phyloP scores from a whole-genome alignment of 2,113 vertebrate species.

The Campylomormyrus numenius region DNA sequence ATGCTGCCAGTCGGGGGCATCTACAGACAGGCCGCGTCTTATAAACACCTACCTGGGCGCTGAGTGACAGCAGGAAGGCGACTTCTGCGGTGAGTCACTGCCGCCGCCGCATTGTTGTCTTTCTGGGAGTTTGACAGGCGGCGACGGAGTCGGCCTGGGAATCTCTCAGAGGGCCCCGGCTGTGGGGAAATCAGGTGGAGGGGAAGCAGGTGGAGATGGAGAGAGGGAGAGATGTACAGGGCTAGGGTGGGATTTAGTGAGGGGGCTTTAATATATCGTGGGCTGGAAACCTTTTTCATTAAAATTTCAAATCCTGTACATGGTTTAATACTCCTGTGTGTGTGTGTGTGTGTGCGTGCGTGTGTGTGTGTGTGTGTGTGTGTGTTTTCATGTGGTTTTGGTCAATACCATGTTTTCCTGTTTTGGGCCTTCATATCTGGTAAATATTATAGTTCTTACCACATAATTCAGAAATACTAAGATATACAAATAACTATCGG shows the following conservation, averaged over 20 bases:
- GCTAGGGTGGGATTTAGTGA: neutral
- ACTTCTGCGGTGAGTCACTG: slow-evolving; percentile 44
- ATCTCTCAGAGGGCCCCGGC: slow-evolving; percentile 21
- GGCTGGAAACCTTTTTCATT: slow-evolving; percentile 5
- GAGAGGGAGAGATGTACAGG: neutral
- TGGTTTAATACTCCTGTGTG: neutral
- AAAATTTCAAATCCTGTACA: neutral
- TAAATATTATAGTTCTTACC: too few relatives aligned
- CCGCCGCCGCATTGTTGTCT: slow-evolving; percentile 32
- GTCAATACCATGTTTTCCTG: too few relatives aligned
- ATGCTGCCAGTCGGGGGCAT: slow-evolving; percentile 47
- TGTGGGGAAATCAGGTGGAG: neutral
- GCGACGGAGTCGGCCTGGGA: slow-evolving; percentile 33
- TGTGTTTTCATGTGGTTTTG: too few relatives aligned
- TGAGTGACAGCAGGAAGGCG: slow-evolving; percentile 34
- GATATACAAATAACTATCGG: too few relatives aligned
- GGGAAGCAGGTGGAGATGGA: neutral
- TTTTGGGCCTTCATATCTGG: too few relatives aligned
- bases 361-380: neutral
- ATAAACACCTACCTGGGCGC: slow-evolving; percentile 42
- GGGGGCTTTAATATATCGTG: neutral
- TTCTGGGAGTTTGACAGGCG: slow-evolving; percentile 19
- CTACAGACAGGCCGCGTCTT: slow-evolving; percentile 42
- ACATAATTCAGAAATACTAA: too few relatives aligned
- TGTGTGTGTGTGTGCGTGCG: neutral